Conservation (phyloP, 2,797 vertebrate species). For the Alectoris magna region DNA sequence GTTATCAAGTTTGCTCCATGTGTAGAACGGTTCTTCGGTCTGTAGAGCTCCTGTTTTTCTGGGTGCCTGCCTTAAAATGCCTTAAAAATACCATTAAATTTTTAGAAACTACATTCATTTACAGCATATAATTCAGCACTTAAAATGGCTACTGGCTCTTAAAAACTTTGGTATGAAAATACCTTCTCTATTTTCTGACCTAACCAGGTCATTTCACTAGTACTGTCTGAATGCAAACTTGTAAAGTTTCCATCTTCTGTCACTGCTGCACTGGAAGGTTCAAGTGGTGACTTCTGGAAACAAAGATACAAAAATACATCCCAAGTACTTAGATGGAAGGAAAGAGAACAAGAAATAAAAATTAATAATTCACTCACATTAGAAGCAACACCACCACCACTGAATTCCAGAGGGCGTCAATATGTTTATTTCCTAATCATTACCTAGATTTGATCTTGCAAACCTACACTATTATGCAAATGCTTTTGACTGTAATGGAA, state of each 20-base stretch:
- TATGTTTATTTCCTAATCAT: neutral
- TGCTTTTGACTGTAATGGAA: neutral
- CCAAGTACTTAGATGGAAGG: neutral
- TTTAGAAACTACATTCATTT: neutral
- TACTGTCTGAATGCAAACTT: conserved; percentile 16
- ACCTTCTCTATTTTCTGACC: conserved; percentile 75
- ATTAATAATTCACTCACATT: neutral
- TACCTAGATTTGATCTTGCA: neutral
- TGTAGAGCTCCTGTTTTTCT: neutral
- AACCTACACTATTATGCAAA: neutral
- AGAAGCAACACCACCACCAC: neutral
- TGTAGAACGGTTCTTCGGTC: neutral
- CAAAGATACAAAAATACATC: neutral
- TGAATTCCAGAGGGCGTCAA: neutral
- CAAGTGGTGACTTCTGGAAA: conserved; percentile 27
- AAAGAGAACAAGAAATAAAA: neutral
- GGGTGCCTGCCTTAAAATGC: neutral
- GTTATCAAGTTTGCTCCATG: neutral
- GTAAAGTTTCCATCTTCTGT: conserved; percentile 70
- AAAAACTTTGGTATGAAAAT: neutral
- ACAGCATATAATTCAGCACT: neutral
- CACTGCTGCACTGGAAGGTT: conserved; percentile 52
- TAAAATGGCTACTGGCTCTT: neutral
- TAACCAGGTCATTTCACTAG: conserved; percentile 81
- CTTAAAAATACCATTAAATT: neutral